A percentile compares a stretch with the other conserved stretches of the same genome.
Conservation (phyloP, 2,888 invertebrate genomes). For the Tachina lurida region DNA sequence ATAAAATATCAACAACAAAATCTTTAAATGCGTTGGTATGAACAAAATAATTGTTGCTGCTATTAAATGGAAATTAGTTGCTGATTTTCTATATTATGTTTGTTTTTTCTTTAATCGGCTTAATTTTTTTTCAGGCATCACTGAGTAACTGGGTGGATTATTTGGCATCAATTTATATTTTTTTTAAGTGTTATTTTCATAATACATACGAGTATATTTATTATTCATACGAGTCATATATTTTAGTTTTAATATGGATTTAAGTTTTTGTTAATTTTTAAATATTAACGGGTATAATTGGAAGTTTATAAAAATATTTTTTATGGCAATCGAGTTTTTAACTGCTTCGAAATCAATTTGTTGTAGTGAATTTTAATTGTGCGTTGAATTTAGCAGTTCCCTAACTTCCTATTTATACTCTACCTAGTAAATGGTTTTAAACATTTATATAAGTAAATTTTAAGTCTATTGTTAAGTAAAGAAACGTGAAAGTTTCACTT, state of each 20-base stretch:
- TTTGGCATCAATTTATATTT: conserved; percentile 58
- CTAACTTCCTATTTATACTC: too few species aligned
- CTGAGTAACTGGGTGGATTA: conserved; percentile 68
- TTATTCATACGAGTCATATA: conserved; percentile 24
- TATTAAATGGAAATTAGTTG: conserved; percentile 56
- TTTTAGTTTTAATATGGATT: neutral
- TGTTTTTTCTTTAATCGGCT: conserved; percentile 62
- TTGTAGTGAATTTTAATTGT: neutral
- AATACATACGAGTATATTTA: conserved; percentile 11
- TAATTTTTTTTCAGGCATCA: conserved; percentile 69
- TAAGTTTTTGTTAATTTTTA: conserved; percentile 31
- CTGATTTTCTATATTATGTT: conserved; percentile 30
- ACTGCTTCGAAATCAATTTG: neutral
- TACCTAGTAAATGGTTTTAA: too few species aligned
- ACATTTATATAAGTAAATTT: too few species aligned
- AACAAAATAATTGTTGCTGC: conserved; percentile 36
- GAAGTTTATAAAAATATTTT: neutral
- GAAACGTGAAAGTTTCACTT: too few species aligned
- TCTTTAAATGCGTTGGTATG: conserved; percentile 24
- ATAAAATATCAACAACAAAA: neutral
- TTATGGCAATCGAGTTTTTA: neutral
- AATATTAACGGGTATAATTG: conserved; percentile 27
- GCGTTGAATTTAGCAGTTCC: too few species aligned
- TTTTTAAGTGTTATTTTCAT: conserved; percentile 53
- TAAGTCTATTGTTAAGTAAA: too few species aligned